phyloP scores from a whole-genome alignment of 2,113 vertebrate species.

The Struthio camelus region DNA sequence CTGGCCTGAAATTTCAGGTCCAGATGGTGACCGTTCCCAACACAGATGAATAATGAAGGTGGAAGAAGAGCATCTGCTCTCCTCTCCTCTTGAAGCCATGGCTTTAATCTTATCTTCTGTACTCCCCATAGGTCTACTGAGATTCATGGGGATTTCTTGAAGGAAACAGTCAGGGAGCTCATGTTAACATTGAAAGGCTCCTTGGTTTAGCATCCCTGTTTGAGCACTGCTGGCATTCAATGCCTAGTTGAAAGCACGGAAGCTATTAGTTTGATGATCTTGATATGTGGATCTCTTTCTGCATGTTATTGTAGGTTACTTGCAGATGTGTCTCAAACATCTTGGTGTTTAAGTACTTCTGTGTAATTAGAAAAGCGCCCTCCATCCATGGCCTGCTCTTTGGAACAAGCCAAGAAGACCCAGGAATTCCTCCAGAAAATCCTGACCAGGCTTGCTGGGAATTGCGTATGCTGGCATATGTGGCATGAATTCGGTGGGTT shows the following conservation, averaged over 20 bases:
- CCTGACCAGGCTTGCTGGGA: neutral
- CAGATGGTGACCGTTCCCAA: neutral
- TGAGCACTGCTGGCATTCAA: neutral
- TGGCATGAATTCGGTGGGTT: neutral
- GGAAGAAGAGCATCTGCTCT: neutral
- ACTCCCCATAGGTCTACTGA: neutral
- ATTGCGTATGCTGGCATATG: accelerated
- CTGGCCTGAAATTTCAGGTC: conserved; percentile 7
- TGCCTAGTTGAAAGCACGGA: neutral
- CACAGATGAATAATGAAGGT: neutral
- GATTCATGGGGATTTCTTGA: neutral
- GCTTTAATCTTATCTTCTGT: neutral
- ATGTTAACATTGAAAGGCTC: neutral
- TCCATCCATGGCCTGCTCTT: neutral
- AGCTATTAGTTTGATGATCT: neutral
- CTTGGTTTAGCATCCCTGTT: neutral
- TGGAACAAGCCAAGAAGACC: neutral
- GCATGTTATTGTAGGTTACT: neutral
- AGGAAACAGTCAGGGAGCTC: neutral
- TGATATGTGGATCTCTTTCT: neutral
- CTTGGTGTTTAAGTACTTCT: neutral
- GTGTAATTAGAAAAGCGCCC: neutral
- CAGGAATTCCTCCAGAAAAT: neutral
- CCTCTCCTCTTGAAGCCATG: neutral
- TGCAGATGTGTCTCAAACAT: neutral